phyloP scores from a whole-genome alignment of 2,797 vertebrate genomes.

The Poecilia gillii region DNA sequence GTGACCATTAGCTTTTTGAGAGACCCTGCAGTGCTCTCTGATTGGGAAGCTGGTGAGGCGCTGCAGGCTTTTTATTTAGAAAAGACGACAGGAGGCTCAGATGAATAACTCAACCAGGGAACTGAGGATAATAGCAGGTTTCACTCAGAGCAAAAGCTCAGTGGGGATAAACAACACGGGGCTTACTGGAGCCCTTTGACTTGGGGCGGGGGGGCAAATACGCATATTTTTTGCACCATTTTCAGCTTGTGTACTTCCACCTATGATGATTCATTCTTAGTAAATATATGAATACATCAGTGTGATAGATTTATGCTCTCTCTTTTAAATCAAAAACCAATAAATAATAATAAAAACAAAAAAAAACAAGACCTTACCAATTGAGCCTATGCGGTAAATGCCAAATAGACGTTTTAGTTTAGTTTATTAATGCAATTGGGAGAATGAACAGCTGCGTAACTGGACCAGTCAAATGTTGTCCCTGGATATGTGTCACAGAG shows the following conservation, averaged over 20 bases:
- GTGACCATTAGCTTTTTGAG: slow-evolving; percentile 79
- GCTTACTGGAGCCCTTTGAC: slow-evolving; percentile 55
- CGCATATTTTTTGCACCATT: slow-evolving; percentile 48
- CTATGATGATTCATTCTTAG: slow-evolving; percentile 22
- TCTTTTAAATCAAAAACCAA: slow-evolving; percentile 25
- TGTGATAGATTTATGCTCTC: slow-evolving; percentile 36
- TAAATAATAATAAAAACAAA: slow-evolving; percentile 36
- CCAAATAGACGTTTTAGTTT: slow-evolving; percentile 24
- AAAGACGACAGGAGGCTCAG: slow-evolving; percentile 59
- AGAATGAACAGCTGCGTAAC: background rate
- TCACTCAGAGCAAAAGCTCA: slow-evolving; percentile 51
- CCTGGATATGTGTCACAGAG: background rate
- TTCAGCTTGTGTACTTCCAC: slow-evolving; percentile 29
- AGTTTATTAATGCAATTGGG: background rate
- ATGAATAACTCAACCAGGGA: slow-evolving; percentile 65
- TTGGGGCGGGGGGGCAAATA: slow-evolving; percentile 47
- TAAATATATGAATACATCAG: slow-evolving; percentile 16
- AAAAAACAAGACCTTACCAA: slow-evolving; percentile 36
- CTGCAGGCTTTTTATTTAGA: slow-evolving; percentile 69
- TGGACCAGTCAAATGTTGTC: background rate
- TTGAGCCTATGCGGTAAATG: slow-evolving; percentile 26
- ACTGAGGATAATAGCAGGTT: slow-evolving; percentile 63
- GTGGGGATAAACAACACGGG: slow-evolving; percentile 57
- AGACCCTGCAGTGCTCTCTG: slow-evolving; percentile 63
- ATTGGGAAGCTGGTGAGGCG: slow-evolving; percentile 57